Evolutionary conservation across 1,140 invertebrate genomes (phyloP), one percentile per base, ranked within the genome.

Genomic region (Adoxophyes honmai): DNA sequence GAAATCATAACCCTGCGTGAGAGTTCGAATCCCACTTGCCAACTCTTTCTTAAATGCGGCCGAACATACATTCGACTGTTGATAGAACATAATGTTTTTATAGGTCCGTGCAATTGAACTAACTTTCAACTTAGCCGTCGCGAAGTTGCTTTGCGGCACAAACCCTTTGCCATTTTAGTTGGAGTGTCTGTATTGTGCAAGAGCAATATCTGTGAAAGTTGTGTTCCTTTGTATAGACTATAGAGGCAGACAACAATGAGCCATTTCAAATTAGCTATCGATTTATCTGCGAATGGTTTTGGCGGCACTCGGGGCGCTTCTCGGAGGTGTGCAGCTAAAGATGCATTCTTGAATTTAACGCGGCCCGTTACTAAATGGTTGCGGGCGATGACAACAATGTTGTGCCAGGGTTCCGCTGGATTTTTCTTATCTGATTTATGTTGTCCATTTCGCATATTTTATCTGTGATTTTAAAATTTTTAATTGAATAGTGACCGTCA

Each of bases 241-340:
- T 34, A 34, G 51, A 34, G 21, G 66, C 77, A 82, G 74, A 86
- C 78, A 85, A 85, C 83, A 86, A 86, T 86, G 73, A 80, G 68
- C 79, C 79, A 77, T 86, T 86, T 73, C 66, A 74, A 84, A 86
- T 86, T 84, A 86, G 75, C 81, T 67, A 78, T 86, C 78, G 81
- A 82, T 81, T 78, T 84, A 86, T 86, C 77, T 80, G 64, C 72
- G 59, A 77, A 63, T 67, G 66, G 64, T 70, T 67, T 69, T 67
- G 68, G 65, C 60, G 42, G 42, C 18, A 28, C 42, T 48, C n/a
- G 16, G 21, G 42, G 42, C 42, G 42, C 21, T 48, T 48, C 42
- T 21, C 21, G 42, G n/a, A n/a, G n/a, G 18, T 21, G 16, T n/a
- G 42, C 42, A 21, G 42, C 42, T 6, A 28, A 28, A 28, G 6